Evolutionary conservation across 1,140 invertebrate genomes (phyloP).

Genomic region (Nasonia longicornis): DNA sequence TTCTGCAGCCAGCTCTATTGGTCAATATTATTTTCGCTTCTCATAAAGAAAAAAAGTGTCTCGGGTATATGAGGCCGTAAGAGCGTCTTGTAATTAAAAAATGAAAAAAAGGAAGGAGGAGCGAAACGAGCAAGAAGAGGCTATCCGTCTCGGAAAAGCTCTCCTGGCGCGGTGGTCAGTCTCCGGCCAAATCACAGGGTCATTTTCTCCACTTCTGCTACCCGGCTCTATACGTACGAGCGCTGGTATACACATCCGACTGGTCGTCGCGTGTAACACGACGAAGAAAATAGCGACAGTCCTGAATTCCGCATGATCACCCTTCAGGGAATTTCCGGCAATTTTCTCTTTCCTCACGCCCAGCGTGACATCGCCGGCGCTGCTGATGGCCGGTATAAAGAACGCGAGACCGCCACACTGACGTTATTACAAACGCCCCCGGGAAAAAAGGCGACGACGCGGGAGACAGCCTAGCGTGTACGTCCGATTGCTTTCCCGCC

Average conservation of each 20-base stretch:
- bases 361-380: slow-evolving; percentile 44
- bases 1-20: no score
- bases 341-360: slow-evolving; percentile 49
- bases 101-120: neutral
- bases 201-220: slow-evolving; percentile 41
- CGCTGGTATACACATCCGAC: neutral
- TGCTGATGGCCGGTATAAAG: slow-evolving; percentile 46
- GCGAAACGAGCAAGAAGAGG: neutral
- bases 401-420: slow-evolving; percentile 26
- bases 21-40: no score
- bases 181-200: slow-evolving; percentile 38
- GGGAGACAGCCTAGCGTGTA: neutral
- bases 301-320: slow-evolving; percentile 50
- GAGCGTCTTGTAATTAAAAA: neutral
- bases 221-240: slow-evolving; percentile 2
- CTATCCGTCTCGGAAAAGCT: neutral
- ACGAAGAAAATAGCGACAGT: neutral
- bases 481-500: neutral
- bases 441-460: neutral
- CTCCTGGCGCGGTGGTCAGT: neutral
- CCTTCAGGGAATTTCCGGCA: slow-evolving; percentile 48
- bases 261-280: neutral
- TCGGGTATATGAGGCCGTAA: neutral
- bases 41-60: no score
- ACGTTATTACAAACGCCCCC: slow-evolving; percentile 41